Evolutionary conservation across 1,140 invertebrate species (phyloP), one percentile per base, ranked within the genome.

Genomic region (Drosophila arizonae): DNA sequence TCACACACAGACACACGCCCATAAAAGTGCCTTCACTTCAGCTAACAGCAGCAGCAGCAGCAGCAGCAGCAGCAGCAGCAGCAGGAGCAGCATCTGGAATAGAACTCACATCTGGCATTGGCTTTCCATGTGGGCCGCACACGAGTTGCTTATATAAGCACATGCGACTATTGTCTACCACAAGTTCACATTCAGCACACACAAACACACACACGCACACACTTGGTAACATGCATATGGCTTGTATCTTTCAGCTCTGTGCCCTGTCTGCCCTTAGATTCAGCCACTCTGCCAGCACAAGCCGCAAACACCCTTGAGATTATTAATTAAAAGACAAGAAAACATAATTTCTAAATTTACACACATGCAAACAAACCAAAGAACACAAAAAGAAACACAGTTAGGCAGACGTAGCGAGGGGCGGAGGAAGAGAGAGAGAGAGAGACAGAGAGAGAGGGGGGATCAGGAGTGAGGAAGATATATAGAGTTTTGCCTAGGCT

Each of bases 271-370:
- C 48, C 50, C 41, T 69, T 60, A 39, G 45, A 60, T 46, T n/a
- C 50, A 51, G 17, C 46, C 26, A 43, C 33, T 28, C 11, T 36
- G 24, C 46, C 28, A 63, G 64, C 26, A 50, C 26, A 56, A 52
- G 68, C 61, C 65, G 50, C 71, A 72, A 66, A 76, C 74, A 77
- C 76, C 79, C 79, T 77, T 77, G 84, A 87, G 76, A 87, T 79
- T 87, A 87, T 87, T 87, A 87, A 87, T 87, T 87, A 87, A 87
- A 87, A 87, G 79, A 87, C 82, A 87, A 87, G 82, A 87, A 87
- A 87, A 81, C 82, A 87, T 81, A 86, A 81, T 87, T 87, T 87
- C 76, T 73, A 86, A 86, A 81, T 86, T 86, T 76, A 72, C 81
- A 73, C 77, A 76, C 65, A 73, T 61, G 76, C 26, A 39, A 50